Conservation (phyloP, 2,113 vertebrate genomes). For the Chionodraco myersi region DNA sequence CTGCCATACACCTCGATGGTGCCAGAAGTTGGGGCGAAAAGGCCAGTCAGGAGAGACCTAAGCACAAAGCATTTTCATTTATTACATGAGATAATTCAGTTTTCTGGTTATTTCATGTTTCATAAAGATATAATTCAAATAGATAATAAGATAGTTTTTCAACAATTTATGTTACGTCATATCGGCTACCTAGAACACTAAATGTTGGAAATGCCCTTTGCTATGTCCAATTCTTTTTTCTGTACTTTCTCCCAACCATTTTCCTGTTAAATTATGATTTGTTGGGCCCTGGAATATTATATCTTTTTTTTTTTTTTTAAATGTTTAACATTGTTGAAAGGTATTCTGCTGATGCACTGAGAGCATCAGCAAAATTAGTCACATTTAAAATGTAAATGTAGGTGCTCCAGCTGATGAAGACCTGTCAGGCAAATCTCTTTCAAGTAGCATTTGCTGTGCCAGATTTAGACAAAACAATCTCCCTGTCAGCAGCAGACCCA, state of each 20-base stretch:
- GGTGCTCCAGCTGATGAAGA: slow-evolving; percentile 66
- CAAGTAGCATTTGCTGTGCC: slow-evolving; percentile 57
- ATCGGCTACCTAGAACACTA: not conserved
- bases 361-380: slow-evolving; percentile 58
- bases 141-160: not conserved
- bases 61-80: slow-evolving; percentile 6
- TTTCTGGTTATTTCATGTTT: not conserved
- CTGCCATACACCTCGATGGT: slow-evolving; percentile 91
- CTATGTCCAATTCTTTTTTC: not conserved
- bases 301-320: slow-evolving; percentile 1
- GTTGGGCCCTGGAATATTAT: slow-evolving; percentile 10
- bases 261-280: slow-evolving; percentile 23
- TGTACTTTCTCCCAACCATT: not conserved
- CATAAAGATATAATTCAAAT: not conserved
- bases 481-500: slow-evolving; percentile 59
- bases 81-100: not conserved
- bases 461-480: slow-evolving; percentile 72
- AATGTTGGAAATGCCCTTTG: not conserved
- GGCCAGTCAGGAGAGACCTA: slow-evolving; percentile 94
- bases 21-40: slow-evolving; percentile 90
- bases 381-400: slow-evolving; percentile 73
- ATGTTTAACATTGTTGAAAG: slow-evolving; percentile 16
- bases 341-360: slow-evolving; percentile 38
- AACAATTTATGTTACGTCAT: not conserved
- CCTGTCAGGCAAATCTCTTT: slow-evolving; percentile 43